Conservation (phyloP, 1,140 invertebrate species). For the Nephotettix cincticeps region DNA sequence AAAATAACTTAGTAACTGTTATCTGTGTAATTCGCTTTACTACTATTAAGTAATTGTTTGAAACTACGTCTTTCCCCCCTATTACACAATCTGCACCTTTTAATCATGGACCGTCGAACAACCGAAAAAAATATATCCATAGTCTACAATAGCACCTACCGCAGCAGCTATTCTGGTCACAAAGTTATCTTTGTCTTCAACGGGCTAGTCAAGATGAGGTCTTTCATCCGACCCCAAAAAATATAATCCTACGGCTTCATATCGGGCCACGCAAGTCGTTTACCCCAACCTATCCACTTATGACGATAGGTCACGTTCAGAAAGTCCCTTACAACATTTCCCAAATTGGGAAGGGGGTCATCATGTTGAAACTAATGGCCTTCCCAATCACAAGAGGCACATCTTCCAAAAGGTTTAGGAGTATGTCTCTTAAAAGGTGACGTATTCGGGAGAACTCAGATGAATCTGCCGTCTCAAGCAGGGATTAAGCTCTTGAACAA, state of each 20-base stretch:
- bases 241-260: conserved; percentile 35
- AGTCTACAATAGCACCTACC: too few relatives aligned
- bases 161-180: conserved; percentile 3
- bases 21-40: too few relatives aligned
- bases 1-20: too few relatives aligned
- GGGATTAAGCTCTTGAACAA: too few relatives aligned
- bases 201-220: conserved; percentile 5
- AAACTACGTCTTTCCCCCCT: too few relatives aligned
- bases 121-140: too few relatives aligned
- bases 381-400: conserved; percentile 31
- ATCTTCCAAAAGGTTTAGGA: conserved; percentile 35
- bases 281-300: conserved; percentile 36
- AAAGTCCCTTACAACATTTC: conserved; percentile 24
- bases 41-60: too few relatives aligned
- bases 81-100: too few relatives aligned
- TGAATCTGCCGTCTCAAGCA: too few relatives aligned
- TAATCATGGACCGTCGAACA: too few relatives aligned
- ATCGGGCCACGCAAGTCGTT: conserved; percentile 31
- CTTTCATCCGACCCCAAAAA: conserved; percentile 35
- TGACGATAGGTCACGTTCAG: conserved; percentile 35
- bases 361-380: conserved; percentile 44
- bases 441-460: conserved; percentile 29
- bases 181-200: conserved; percentile 13
- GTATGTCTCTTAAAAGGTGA: conserved; percentile 33
- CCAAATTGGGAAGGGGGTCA: conserved; percentile 34